These are phyloP conservation scores for Antitype chi DNA, from an alignment of 2,888 invertebrate genomes.

Conservation along the genomic window DNA sequence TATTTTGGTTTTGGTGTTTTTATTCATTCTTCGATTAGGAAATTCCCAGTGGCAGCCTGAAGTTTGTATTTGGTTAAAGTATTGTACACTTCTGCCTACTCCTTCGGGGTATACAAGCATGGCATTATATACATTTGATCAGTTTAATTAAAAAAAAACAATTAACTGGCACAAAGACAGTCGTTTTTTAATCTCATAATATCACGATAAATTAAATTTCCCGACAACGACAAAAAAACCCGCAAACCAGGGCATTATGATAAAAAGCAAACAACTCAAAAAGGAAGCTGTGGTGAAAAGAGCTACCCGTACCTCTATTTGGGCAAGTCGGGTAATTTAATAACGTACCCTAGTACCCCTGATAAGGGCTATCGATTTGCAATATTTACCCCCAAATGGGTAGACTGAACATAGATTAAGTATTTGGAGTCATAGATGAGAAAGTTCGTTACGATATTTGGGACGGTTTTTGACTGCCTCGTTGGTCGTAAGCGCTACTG, in stretches of 20 bases:
- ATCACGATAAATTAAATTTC: neutral
- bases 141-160: neutral
- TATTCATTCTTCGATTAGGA: too few relatives aligned
- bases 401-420: slow-evolving; percentile 67
- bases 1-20: too few relatives aligned
- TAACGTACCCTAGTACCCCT: slow-evolving; percentile 73
- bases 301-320: slow-evolving; percentile 64
- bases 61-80: neutral
- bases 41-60: neutral
- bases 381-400: slow-evolving; percentile 79
- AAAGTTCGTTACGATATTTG: neutral
- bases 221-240: neutral
- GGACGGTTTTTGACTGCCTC: too few relatives aligned
- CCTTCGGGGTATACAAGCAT: neutral
- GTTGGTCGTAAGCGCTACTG: too few relatives aligned
- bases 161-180: neutral
- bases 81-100: too few relatives aligned
- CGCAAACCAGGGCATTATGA: slow-evolving; percentile 13
- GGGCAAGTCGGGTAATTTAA: slow-evolving; percentile 80
- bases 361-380: slow-evolving; percentile 84
- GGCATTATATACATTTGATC: neutral
- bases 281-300: slow-evolving; percentile 53
- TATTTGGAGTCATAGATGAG: slow-evolving; percentile 40
- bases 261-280: slow-evolving; percentile 46
- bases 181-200: slow-evolving; percentile 7